Conservation (phyloP, 2,888 invertebrate species). For the Epinotia nisella region DNA sequence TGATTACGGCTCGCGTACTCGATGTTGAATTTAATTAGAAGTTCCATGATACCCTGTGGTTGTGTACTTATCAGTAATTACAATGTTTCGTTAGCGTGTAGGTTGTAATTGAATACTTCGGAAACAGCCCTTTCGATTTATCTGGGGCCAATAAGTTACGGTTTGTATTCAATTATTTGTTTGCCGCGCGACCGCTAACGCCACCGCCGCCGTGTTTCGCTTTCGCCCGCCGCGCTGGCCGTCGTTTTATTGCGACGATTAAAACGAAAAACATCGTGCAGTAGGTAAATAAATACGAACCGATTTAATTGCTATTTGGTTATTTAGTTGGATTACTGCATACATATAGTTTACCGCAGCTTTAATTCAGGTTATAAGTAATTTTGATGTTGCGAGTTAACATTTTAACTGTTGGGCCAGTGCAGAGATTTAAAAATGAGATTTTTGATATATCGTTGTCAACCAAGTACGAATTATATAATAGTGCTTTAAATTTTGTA, state of each 20-base stretch:
- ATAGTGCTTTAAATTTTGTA: background rate
- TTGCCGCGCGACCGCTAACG: slow-evolving; percentile 51
- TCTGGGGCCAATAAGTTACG: slow-evolving; percentile 55
- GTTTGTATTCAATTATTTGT: slow-evolving; percentile 58
- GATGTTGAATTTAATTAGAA: slow-evolving; percentile 45
- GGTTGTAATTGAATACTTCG: slow-evolving; percentile 42
- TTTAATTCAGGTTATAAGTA: slow-evolving; percentile 18
- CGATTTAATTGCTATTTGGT: slow-evolving; percentile 59
- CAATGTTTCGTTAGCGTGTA: slow-evolving; percentile 38
- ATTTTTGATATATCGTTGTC: background rate
- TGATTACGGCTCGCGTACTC: slow-evolving; percentile 41
- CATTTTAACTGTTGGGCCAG: background rate
- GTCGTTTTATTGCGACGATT: slow-evolving; percentile 55
- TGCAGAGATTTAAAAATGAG: background rate
- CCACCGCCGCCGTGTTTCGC: slow-evolving; percentile 47
- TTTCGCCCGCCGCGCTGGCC: slow-evolving; percentile 50
- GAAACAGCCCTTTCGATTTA: slow-evolving; percentile 49
- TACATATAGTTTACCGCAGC: slow-evolving; percentile 13
- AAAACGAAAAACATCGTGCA: slow-evolving; percentile 54
- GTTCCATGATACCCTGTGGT: slow-evolving; percentile 43
- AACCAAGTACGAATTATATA: background rate
- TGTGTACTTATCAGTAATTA: slow-evolving; percentile 44
- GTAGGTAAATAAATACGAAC: slow-evolving; percentile 48
- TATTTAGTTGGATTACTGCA: slow-evolving; percentile 55
- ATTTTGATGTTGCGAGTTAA: slow-evolving; percentile 12